A percentile compares a stretch with the other conserved stretches of the same genome.
Evolutionary conservation across 2,888 invertebrate species (phyloP).

Genomic region (Drosophila nr. medialis): DNA sequence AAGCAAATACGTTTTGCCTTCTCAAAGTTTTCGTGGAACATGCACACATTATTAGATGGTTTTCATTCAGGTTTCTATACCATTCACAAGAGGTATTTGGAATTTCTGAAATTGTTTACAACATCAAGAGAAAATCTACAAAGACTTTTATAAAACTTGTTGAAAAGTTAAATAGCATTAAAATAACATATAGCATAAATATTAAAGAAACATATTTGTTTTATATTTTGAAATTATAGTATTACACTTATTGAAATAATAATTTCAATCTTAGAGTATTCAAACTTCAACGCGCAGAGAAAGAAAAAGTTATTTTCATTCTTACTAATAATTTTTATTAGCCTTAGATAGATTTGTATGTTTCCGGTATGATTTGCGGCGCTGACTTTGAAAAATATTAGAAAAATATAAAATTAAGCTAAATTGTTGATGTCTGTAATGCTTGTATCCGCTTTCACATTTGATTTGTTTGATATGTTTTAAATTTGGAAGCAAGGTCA

Average conservation of each 20-base stretch:
- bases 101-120: conserved; percentile 11
- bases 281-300: neutral
- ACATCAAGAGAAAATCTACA: neutral
- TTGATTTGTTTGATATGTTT: conserved; percentile 72
- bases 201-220: neutral
- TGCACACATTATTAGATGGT: conserved; percentile 6
- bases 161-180: neutral
- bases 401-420: conserved; percentile 28
- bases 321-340: conserved; percentile 62
- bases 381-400: conserved; percentile 64
- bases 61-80: conserved; percentile 6
- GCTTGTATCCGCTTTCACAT: conserved; percentile 37
- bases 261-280: conserved; percentile 1
- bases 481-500: conserved; percentile 65
- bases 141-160: neutral
- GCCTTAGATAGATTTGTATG: conserved; percentile 51
- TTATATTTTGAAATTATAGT: neutral
- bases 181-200: neutral
- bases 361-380: conserved; percentile 57
- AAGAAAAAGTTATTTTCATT: conserved; percentile 10
- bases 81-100: neutral
- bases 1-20: conserved; percentile 36
- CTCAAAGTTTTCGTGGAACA: conserved; percentile 13
- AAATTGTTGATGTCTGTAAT: conserved; percentile 34
- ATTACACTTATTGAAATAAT: neutral